A percentile compares a stretch with the other conserved stretches of the same genome.
Evolutionary conservation across 2,888 invertebrate genomes (phyloP).

Genomic region (Rambutsinella grinnellia): DNA sequence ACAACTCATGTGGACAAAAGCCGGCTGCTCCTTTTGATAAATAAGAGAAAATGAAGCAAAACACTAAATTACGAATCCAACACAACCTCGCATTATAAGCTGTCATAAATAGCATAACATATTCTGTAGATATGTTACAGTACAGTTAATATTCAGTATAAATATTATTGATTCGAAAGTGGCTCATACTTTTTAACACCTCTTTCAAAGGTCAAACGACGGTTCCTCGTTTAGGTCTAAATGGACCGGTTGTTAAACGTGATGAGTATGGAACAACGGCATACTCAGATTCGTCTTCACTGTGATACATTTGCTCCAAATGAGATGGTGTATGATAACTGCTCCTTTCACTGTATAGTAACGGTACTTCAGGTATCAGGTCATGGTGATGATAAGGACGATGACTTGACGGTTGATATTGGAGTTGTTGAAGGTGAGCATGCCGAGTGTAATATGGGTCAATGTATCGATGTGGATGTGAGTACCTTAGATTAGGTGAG

Average conservation of each 20-base stretch:
- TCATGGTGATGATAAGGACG: slow-evolving; percentile 42
- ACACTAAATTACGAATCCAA: no score
- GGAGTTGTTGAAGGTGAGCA: slow-evolving; percentile 43
- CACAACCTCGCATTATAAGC: no score
- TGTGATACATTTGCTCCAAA: slow-evolving; percentile 48
- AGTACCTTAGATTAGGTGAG: slow-evolving; percentile 40
- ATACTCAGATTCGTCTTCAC: slow-evolving; percentile 39
- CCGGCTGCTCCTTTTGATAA: no score
- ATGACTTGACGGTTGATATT: slow-evolving; percentile 31
- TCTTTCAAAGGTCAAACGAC: slow-evolving; percentile 60
- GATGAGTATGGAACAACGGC: slow-evolving; percentile 47
- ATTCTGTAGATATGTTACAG: no score
- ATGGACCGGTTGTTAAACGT: slow-evolving; percentile 52
- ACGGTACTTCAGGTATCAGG: slow-evolving; percentile 40
- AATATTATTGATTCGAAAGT: slow-evolving; percentile 32
- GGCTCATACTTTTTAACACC: slow-evolving; percentile 45
- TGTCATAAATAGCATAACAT: no score
- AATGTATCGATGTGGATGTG: slow-evolving; percentile 40
- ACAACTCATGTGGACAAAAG: no score
- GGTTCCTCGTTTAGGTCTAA: slow-evolving; percentile 59
- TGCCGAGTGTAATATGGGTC: slow-evolving; percentile 46
- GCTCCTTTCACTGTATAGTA: slow-evolving; percentile 38
- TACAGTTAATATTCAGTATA: not conserved
- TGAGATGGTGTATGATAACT: slow-evolving; percentile 38
- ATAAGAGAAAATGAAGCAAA: no score